Evolutionary conservation across 2,797 vertebrate genomes (phyloP), one percentile per base, ranked within the genome.

Genomic region (Cyclura pinguis): DNA sequence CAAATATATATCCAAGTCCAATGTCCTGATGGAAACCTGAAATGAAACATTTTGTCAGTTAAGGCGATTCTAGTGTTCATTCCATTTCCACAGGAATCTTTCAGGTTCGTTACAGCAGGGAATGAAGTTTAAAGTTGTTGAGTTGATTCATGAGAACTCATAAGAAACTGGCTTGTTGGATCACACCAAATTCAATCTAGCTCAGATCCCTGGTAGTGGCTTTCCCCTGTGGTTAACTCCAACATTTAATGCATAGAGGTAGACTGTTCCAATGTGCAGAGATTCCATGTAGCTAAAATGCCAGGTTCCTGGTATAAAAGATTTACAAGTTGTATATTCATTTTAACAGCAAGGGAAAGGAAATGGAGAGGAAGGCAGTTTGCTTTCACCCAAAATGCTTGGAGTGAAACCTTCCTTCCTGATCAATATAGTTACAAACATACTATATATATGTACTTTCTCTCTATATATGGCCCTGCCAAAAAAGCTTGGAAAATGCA

Each of bases 251-350:
- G 69, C n/a, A 10, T 8, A 38, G 22, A 77, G 32, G 55, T 38
- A 87, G 35, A 57, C 47, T 85, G 50, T 13, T 4, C 47, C 59
- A 76, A 24, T 47, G 18, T 7, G 16, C 14, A 90, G 93, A 89
- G 64, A 89, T 78, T 92, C 42, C 42, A 47, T 88, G 13, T 55
- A 3, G 0, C 38, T 55, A 57, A 52, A 20, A 22, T 9, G 72
- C 47, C 27, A 32, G 0, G 42, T 89, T 72, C 24, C 1, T 0
- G 0, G 0, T 4, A 50, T 72, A n/a, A 16, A 89, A 86, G 1
- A 10, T 47, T 47, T 47, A 38, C 1, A 10, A 29, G 1, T 86
- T 12, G 16, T 59, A 55, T 50, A 42, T 24, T 47, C 2, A 42
- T 27, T 20, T 32, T 47, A 6, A 90, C 32, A 59, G 52, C 1